Conservation (phyloP, 2,888 invertebrate genomes). For the Plagodis pulveraria region DNA sequence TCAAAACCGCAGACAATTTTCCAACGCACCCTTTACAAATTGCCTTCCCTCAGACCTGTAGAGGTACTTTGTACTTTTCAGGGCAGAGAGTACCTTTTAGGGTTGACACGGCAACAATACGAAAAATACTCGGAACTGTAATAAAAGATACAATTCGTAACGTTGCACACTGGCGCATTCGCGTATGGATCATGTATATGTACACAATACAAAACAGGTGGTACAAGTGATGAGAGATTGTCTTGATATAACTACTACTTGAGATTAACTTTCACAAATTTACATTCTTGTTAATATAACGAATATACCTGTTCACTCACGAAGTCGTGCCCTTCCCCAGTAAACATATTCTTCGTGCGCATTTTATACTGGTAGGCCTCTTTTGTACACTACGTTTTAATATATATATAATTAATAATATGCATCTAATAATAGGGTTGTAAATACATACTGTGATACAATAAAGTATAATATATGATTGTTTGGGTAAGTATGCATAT, state of each 20-base stretch:
- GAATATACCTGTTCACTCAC: no score
- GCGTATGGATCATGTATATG: slow-evolving; percentile 51
- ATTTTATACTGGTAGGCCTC: no score
- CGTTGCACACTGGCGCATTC: slow-evolving; percentile 51
- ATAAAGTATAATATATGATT: no score
- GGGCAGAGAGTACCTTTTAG: slow-evolving; percentile 30
- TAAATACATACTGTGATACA: no score
- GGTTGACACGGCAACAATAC: slow-evolving; percentile 52
- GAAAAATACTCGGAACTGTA: slow-evolving; percentile 61
- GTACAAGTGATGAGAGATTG: slow-evolving; percentile 35
- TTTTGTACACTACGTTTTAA: no score
- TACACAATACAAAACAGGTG: slow-evolving; percentile 44
- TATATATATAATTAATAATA: no score
- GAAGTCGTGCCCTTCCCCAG: no score
- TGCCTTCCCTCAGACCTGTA: slow-evolving; percentile 22
- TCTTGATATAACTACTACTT: not conserved
- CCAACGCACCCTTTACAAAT: slow-evolving; percentile 17
- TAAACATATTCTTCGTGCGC: no score
- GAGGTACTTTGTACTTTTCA: slow-evolving; percentile 20
- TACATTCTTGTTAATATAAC: no score
- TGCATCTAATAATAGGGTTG: no score
- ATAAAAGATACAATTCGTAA: slow-evolving; percentile 58
- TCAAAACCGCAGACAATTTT: slow-evolving; percentile 1
- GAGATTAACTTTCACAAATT: no score
- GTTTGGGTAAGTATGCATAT: no score